These are phyloP conservation scores for Biston betularia DNA, from an alignment of 2,888 invertebrate genomes.

Conservation along the genomic window DNA sequence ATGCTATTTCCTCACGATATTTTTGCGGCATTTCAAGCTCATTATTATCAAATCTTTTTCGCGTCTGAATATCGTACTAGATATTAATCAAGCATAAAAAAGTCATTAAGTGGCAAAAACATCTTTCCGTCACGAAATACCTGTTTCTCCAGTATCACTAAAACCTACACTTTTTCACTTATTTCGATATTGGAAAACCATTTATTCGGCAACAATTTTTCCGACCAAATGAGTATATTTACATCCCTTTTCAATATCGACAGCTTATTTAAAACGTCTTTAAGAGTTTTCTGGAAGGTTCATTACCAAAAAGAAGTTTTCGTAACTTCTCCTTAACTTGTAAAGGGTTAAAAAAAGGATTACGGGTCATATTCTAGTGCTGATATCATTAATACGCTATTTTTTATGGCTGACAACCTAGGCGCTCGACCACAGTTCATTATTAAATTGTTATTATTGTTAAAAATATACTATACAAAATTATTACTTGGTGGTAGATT, in stretches of 20 bases:
- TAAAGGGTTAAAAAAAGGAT: no score
- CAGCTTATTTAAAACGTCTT: conserved; percentile 4
- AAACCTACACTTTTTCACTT: background rate
- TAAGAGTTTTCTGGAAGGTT: conserved; percentile 1
- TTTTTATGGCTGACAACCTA: no score
- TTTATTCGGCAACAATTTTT: conserved; percentile 11
- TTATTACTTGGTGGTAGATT: no score
- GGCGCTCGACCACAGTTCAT: no score
- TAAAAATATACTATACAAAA: no score
- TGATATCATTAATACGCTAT: no score
- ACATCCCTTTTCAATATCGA: conserved; percentile 12
- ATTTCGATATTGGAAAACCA: conserved; percentile 15
- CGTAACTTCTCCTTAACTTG: no score
- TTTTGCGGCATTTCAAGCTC: no score
- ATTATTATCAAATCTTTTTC: background rate
- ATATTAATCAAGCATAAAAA: no score
- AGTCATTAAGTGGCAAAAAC: background rate
- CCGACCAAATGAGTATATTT: conserved; percentile 4
- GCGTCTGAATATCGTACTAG: background rate
- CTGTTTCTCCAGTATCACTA: background rate
- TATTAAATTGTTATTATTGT: no score
- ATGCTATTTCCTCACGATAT: no score
- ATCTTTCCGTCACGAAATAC: background rate
- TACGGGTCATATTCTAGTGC: no score
- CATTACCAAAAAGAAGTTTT: background rate